These are phyloP conservation scores for Drusus annulatus DNA, from an alignment of 1,140 invertebrate genomes.

Conservation along the genomic window DNA sequence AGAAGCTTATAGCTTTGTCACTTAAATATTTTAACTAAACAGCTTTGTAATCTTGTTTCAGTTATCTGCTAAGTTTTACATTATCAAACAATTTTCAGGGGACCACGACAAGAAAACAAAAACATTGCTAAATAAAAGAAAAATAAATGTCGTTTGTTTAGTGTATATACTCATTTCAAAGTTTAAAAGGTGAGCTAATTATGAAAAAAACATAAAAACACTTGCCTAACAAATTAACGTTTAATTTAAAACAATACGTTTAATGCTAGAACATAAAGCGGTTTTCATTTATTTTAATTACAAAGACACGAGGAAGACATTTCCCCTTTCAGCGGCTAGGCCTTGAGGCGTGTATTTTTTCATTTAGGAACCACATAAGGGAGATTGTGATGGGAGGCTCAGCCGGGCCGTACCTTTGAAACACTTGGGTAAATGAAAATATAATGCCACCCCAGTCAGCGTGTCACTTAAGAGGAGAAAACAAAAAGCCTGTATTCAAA, in stretches of 20 bases:
- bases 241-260: slow-evolving; percentile 1
- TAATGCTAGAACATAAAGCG: slow-evolving; percentile 4
- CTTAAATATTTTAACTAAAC: too few species aligned
- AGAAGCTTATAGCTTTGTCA: too few species aligned
- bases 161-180: too few species aligned
- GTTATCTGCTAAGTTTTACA: too few species aligned
- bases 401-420: slow-evolving; percentile 1
- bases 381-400: slow-evolving; percentile 38
- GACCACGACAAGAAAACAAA: too few species aligned
- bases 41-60: too few species aligned
- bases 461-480: slow-evolving; percentile 21
- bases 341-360: slow-evolving; percentile 53
- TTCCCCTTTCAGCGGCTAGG: slow-evolving; percentile 50
- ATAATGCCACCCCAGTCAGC: slow-evolving; percentile 46
- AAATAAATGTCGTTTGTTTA: too few species aligned
- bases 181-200: too few species aligned
- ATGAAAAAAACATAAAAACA: too few species aligned
- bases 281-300: slow-evolving; percentile 57
- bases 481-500: slow-evolving; percentile 40
- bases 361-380: slow-evolving; percentile 44
- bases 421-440: slow-evolving; percentile 56
- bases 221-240: too few species aligned
- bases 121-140: too few species aligned
- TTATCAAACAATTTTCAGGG: too few species aligned
- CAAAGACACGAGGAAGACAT: slow-evolving; percentile 53